Percentiles rank a stretch among this genome's conserved stretches.
Evolutionary conservation across 2,797 vertebrate species (phyloP).

Genomic region (Danio albolineatus): DNA sequence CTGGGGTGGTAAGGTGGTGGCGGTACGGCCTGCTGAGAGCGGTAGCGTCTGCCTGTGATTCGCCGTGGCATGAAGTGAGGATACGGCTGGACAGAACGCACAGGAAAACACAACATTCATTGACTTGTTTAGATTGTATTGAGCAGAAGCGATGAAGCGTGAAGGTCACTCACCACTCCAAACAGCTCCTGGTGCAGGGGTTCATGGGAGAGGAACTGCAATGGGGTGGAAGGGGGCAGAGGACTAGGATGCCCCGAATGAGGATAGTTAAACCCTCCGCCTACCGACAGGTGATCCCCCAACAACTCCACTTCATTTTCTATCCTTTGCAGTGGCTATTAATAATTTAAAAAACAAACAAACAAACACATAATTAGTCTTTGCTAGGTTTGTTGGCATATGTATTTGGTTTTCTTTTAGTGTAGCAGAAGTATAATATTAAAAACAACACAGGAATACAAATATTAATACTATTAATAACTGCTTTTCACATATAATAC

Average conservation of each 20-base stretch:
- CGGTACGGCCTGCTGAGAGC: conserved; percentile 91
- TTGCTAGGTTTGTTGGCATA: background rate
- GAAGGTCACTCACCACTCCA: conserved; percentile 85
- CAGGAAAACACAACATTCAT: background rate
- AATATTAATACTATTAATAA: background rate
- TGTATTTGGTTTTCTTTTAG: background rate
- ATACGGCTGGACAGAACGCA: conserved; percentile 82
- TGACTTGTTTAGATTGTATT: background rate
- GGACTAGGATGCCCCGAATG: conserved; percentile 84
- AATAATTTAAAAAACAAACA: background rate
- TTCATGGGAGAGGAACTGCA: conserved; percentile 95
- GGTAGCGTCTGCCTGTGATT: conserved; percentile 90
- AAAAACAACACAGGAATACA: background rate
- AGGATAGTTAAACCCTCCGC: conserved; percentile 90
- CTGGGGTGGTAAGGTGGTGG: conserved; percentile 94
- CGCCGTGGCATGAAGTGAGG: conserved; percentile 95
- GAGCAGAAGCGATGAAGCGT: background rate
- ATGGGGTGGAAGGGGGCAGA: conserved; percentile 89
- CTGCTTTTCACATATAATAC: no score
- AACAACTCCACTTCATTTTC: conserved; percentile 96
- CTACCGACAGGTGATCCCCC: conserved; percentile 93
- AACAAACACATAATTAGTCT: no score
- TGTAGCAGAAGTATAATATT: background rate
- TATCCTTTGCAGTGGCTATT: conserved; percentile 94
- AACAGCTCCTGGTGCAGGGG: conserved; percentile 95